phyloP scores from a whole-genome alignment of 1,140 invertebrate species.

The Apis cerana region DNA sequence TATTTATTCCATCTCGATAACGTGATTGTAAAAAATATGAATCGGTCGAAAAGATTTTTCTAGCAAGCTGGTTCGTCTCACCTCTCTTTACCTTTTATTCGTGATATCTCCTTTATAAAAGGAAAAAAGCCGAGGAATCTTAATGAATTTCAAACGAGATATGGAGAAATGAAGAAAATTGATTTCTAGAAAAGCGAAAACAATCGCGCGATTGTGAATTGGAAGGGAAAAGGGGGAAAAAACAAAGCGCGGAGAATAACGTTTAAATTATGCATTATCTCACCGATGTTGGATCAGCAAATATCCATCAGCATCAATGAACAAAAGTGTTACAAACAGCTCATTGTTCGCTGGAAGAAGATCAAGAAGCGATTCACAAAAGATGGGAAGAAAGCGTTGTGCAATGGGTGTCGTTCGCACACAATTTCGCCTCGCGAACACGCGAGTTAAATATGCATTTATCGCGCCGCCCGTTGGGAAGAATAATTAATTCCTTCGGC shows the following conservation, averaged over 20 bases:
- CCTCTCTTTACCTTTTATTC: no score
- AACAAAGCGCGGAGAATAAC: neutral
- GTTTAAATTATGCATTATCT: neutral
- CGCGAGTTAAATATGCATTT: constrained; percentile 41
- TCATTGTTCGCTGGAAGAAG: constrained; percentile 30
- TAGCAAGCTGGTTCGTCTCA: no score
- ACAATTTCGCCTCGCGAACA: neutral
- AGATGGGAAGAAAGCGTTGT: constrained; percentile 23
- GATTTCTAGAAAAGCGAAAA: no score
- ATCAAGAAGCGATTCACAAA: constrained; percentile 19
- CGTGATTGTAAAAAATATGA: no score
- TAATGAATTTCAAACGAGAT: no score
- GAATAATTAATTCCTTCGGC: constrained; percentile 44
- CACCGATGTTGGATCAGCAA: neutral
- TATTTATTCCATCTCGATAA: no score
- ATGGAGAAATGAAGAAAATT: no score
- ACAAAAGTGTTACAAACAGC: constrained; percentile 35
- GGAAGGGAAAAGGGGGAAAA: no score
- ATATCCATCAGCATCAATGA: constrained; percentile 22
- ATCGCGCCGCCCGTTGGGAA: constrained; percentile 30
- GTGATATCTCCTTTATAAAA: no score
- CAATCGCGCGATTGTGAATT: no score
- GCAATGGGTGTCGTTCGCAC: constrained; percentile 33
- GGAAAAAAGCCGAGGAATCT: no score
- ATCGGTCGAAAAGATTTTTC: no score